Base-by-base conservation (phyloP, 2,888 invertebrate species). In the Brenthis daphne region DNA sequence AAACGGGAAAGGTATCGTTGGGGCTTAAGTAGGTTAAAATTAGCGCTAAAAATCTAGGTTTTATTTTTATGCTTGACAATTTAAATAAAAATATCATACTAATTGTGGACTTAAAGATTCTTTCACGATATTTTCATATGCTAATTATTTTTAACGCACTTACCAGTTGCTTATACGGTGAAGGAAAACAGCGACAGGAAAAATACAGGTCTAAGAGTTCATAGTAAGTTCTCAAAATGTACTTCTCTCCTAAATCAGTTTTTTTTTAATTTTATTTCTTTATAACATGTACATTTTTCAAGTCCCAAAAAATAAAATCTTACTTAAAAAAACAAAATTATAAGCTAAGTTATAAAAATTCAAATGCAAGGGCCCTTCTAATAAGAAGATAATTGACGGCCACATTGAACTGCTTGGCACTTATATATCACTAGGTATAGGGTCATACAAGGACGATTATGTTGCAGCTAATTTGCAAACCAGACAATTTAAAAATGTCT, bases 351-450 rank as follows among this genome's bases (percentile, higher is more conserved):
- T 57, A 43, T 53, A 58, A 79, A 79, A 77, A 77, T 76, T 76
- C 79, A 85, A 84, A 82, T 85, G 84, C 86, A 84, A 85, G 85
- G 85, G 82, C 83, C 79, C 73, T 75, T 82, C 81, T 85, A 87
- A 85, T 83, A 80, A 78, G 77, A 79, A 78, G 83, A 82, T 88
- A 85, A 86, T 84, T 86, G 83, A 77, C 76, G 79, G 71, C 72
- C 71, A 73, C 69, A 67, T 65, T 74, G 72, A 71, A 72, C 65
- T 71, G 73, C 68, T 72, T 69, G 69, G 69, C 63, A 65, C 37
- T 64, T 72, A 64, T 57, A 77, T 74, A 72, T 79, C 77, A 76
- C 72, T 80, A 79, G 75, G 66, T 70, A 71, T 74, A 75, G 76
- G 72, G 77, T 70, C 76, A 79, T 77, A 82, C 78, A 79, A 79